A percentile compares a stretch with the other conserved stretches of the same genome.
Conservation (phyloP, 2,888 invertebrate genomes). For the Agrochola macilenta region DNA sequence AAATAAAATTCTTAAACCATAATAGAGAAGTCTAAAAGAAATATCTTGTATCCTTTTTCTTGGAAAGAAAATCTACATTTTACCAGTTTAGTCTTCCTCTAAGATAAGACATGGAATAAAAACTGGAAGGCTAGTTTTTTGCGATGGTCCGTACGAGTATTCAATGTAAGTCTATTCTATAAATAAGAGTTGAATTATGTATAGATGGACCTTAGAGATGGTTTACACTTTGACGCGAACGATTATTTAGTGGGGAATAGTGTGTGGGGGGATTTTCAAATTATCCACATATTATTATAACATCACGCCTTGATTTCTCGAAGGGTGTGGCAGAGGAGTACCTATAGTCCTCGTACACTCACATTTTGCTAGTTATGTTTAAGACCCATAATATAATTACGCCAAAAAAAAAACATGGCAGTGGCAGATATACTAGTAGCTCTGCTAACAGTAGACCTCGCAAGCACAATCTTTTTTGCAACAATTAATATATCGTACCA, state of each 20-base stretch:
- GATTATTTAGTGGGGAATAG: neutral
- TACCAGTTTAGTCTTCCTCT: constrained; percentile 23
- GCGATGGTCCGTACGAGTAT: constrained; percentile 27
- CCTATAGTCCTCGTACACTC: neutral
- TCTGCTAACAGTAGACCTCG: too few relatives aligned
- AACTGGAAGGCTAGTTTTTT: constrained; percentile 52
- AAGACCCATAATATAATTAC: neutral
- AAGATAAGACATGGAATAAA: constrained; percentile 28
- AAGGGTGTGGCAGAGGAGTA: neutral
- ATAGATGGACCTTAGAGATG: constrained; percentile 59
- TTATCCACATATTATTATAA: too few relatives aligned
- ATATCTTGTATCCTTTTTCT: constrained; percentile 11
- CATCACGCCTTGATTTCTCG: neutral
- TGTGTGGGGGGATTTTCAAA: too few relatives aligned
- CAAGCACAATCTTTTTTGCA: too few relatives aligned
- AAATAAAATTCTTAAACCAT: too few relatives aligned
- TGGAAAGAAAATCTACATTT: constrained; percentile 7
- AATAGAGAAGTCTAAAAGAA: too few relatives aligned
- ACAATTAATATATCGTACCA: too few relatives aligned
- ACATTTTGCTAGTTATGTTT: neutral
- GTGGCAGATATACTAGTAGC: too few relatives aligned
- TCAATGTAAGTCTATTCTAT: constrained; percentile 69
- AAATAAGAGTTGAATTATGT: constrained; percentile 77
- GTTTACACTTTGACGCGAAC: constrained; percentile 48
- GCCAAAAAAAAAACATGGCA: too few relatives aligned